Evolutionary conservation across 2,797 vertebrate species (phyloP).

Genomic region (Agapornis canus): DNA sequence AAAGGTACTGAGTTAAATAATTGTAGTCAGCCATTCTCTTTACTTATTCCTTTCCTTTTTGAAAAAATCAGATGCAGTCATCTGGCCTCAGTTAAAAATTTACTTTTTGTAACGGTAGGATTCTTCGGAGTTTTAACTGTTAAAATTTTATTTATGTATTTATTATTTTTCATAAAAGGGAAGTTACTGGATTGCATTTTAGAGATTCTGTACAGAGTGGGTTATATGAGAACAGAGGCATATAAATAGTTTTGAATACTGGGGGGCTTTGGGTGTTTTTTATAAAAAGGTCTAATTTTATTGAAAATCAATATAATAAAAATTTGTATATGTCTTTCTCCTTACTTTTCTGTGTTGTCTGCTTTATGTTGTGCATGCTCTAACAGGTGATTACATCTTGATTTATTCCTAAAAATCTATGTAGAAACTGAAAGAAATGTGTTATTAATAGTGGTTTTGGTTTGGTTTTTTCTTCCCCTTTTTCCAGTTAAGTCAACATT

Average conservation of each 20-base stretch:
- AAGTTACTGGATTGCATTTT: background rate
- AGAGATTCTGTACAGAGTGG: background rate
- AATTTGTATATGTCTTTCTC: background rate
- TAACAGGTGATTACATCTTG: background rate
- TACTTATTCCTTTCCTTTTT: background rate
- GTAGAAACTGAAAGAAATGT: background rate
- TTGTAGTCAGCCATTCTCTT: background rate
- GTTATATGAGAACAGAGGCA: background rate
- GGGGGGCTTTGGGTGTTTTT: background rate
- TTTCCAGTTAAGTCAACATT: slow-evolving; percentile 89
- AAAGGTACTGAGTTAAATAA: background rate
- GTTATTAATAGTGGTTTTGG: background rate
- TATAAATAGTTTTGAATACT: background rate
- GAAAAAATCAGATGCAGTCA: background rate
- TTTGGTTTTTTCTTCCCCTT: background rate
- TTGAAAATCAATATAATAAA: background rate
- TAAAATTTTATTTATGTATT: background rate
- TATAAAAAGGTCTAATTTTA: background rate
- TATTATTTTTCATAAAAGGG: background rate
- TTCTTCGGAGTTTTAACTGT: background rate
- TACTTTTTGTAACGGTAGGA: background rate
- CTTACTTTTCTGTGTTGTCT: background rate
- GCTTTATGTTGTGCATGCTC: background rate
- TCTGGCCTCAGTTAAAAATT: background rate
- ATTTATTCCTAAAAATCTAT: background rate